Conservation (phyloP, 2,797 vertebrate genomes). For the Synaphobranchus kaupii region DNA sequence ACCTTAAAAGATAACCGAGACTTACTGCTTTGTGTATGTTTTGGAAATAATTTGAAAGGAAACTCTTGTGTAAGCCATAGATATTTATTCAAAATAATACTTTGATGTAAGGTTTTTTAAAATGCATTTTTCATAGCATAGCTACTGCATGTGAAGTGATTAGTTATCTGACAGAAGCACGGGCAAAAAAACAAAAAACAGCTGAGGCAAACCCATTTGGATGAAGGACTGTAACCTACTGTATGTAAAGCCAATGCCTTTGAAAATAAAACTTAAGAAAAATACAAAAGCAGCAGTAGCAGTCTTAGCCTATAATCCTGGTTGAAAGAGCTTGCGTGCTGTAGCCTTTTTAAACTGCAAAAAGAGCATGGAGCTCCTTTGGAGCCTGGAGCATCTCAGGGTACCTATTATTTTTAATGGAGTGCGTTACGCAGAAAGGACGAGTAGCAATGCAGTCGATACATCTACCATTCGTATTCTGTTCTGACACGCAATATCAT, state of each 20-base stretch:
- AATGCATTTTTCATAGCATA: neutral
- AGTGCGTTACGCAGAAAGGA: neutral
- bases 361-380: neutral
- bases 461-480: slow-evolving; percentile 18
- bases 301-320: neutral
- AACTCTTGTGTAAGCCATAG: neutral
- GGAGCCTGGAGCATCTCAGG: neutral
- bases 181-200: neutral
- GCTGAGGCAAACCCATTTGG: neutral
- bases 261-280: neutral
- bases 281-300: neutral
- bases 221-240: neutral
- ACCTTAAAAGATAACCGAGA: slow-evolving; percentile 14
- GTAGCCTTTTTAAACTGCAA: neutral
- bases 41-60: neutral
- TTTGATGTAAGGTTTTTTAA: neutral
- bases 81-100: neutral
- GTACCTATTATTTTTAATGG: neutral
- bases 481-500: neutral
- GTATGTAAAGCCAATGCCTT: neutral
- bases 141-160: neutral
- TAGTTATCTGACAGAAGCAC: neutral
- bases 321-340: neutral
- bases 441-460: neutral
- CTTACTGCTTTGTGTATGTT: neutral